Evolutionary conservation across 2,113 vertebrate genomes (phyloP), one percentile per base, ranked within the genome.

Genomic region (Apodemus sylvaticus): DNA sequence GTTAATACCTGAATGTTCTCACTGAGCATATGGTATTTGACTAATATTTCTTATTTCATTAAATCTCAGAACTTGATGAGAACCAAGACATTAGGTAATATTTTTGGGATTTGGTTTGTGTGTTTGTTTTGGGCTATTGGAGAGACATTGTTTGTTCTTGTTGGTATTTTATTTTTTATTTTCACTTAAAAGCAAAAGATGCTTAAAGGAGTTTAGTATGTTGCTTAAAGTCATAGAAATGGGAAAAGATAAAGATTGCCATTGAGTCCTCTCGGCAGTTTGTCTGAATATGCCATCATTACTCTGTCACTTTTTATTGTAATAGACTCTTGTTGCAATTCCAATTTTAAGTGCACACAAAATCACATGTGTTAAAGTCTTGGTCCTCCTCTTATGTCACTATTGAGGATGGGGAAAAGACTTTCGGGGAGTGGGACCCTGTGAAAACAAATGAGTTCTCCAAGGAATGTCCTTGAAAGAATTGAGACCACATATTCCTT

Each of bases 211-310:
- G 36, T 9, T 9, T 48, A 86, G 14, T 82, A 55, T 78, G 19
- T 90, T 74, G 12, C 16, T 24, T 48, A 29, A 93, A 76, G n/a
- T 36, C 79, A 76, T 62, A 42, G 8, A 70, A 34, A 12, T 62
- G 3, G 20, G 10, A 85, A 85, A 14, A 16, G 10, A 12, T 10
- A 48, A 62, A 48, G 3, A 17, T 24, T 2, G 14, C 0, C 1
- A 5, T 4, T 12, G 2, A 42, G 0, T 12, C 0, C 64, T 36
- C 7, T 42, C 5, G 3, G 10, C 0, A n/a, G 9, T 8, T 4
- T 26, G 12, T 14, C 62, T 12, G 12, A 0, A 1, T 17, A 3
- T 20, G 13, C 42, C 14, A n/a, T 34, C 16, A 11, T 5, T 2
- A 5, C 17, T 8, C 5, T 13, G 34, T 55, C 10, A 36, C 29